phyloP scores from a whole-genome alignment of 2,113 vertebrate genomes.

The Aythya baeri region DNA sequence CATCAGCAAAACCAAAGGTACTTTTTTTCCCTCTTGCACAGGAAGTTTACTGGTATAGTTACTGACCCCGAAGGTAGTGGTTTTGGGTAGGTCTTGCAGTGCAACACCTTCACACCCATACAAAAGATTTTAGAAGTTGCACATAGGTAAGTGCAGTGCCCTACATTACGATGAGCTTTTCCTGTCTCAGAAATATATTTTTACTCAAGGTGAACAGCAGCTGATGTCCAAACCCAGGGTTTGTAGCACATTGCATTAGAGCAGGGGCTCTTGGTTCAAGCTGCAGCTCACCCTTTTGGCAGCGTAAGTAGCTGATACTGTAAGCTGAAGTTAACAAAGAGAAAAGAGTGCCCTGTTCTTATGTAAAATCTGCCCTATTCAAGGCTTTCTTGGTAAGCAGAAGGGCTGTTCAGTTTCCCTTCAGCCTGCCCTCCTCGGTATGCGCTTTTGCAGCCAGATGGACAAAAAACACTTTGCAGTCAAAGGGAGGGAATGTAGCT shows the following conservation, averaged over 20 bases:
- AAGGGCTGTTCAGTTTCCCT: not conserved
- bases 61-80: not conserved
- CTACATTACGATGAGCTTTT: not conserved
- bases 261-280: not conserved
- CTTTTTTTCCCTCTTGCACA: not conserved
- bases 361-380: not conserved
- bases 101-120: not conserved
- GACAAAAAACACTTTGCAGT: not conserved
- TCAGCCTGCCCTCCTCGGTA: constrained; percentile 18
- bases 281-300: not conserved
- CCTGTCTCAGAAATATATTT: not conserved
- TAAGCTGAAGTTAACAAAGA: not conserved
- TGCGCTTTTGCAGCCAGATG: constrained; percentile 37
- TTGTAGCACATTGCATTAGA: not conserved
- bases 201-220: not conserved
- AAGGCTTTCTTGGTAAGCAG: not conserved
- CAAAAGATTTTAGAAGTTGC: not conserved
- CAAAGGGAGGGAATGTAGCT: constrained; percentile 12
- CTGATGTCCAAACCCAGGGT: not conserved
- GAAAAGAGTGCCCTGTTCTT: not conserved
- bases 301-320: not conserved
- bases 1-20: not conserved
- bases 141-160: not conserved
- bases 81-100: not conserved
- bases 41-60: not conserved